These are phyloP conservation scores for Lasioglossum villosulum DNA, from an alignment of 2,888 invertebrate genomes.

Conservation along the genomic window DNA sequence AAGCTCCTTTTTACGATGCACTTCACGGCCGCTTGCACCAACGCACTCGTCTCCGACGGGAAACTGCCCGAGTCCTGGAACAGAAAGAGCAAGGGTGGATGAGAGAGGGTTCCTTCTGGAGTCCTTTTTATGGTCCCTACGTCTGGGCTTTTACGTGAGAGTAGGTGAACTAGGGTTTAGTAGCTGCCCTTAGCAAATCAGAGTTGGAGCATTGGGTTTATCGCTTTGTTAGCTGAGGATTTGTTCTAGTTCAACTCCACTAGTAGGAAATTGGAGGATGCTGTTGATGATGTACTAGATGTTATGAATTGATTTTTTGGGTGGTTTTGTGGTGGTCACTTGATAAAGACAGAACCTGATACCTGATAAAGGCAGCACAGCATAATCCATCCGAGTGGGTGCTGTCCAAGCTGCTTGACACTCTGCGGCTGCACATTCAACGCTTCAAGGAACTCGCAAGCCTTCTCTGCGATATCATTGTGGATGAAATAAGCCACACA, in stretches of 20 bases:
- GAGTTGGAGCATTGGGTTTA: neutral
- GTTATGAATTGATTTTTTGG: neutral
- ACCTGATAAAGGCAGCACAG: slow-evolving; percentile 86
- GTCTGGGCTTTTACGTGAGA: neutral
- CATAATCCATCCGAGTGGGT: slow-evolving; percentile 86
- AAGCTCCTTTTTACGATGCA: slow-evolving; percentile 84
- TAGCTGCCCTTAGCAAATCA: slow-evolving; percentile 3
- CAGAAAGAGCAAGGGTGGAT: neutral
- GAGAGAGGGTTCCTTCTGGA: neutral
- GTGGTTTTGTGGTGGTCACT: too few relatives aligned
- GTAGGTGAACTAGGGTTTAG: neutral
- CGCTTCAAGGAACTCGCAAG: slow-evolving; percentile 82
- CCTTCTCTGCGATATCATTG: slow-evolving; percentile 82
- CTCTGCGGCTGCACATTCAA: slow-evolving; percentile 83
- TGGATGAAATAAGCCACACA: slow-evolving; percentile 85
- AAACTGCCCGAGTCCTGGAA: slow-evolving; percentile 75
- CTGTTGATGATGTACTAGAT: neutral
- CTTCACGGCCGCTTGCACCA: slow-evolving; percentile 84
- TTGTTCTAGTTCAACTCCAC: neutral
- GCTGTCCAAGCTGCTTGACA: slow-evolving; percentile 84
- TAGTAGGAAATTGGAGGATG: too few relatives aligned
- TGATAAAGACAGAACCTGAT: too few relatives aligned
- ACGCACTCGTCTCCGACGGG: slow-evolving; percentile 81
- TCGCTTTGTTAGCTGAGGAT: neutral
- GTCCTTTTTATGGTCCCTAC: neutral